Evolutionary conservation across 2,888 invertebrate species (phyloP), one percentile per base, ranked within the genome.

Genomic region (Opisthograptis luteolata): DNA sequence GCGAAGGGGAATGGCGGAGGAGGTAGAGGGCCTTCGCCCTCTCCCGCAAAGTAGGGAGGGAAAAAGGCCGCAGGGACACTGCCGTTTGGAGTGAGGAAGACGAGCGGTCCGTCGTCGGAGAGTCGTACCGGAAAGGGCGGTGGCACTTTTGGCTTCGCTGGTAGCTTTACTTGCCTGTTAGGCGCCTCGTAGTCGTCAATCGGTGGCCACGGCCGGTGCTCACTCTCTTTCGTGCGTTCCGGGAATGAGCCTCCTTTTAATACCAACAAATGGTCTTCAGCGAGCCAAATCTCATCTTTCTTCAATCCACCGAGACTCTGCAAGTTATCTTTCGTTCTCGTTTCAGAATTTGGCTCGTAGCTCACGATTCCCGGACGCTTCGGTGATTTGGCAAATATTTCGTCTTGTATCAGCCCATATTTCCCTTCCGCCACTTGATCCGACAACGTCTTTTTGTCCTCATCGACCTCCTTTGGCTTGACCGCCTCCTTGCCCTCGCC

Each of bases 41-140:
- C 92, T 90, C 91, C 93, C 92, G 87, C 83, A 84, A 93, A 92
- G 88, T 92, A 94, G 82, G 92, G 91, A 91, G 93, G 92, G 92
- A 93, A 92, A 84, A 92, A 73, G 90, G 93, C 87, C 92, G 94
- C 91, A 92, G 94, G 92, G 91, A 93, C 91, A 92, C 94, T 94
- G 71, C 93, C 92, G 92, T 95, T 95, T 89, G 94, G 92, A 81
- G 95, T 95, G 88, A 97, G 93, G 93, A 97, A 95, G 92, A 96
- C 94, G 86, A 97, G 92, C 79, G 97, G 97, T 74, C 96, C 97
- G 76, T 94, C 93, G 79, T 96, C 96, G 82, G 93, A 92, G 84
- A 97, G 94, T 90, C 96, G 96, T 86, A 97, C 95, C 79, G 97
- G 97, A 94, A 97, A 97, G 90, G 97, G 97, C 92, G 97, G 97